A percentile compares a stretch with the other conserved stretches of the same genome.
phyloP scores from a whole-genome alignment of 2,797 vertebrate species.

The Avahi laniger region DNA sequence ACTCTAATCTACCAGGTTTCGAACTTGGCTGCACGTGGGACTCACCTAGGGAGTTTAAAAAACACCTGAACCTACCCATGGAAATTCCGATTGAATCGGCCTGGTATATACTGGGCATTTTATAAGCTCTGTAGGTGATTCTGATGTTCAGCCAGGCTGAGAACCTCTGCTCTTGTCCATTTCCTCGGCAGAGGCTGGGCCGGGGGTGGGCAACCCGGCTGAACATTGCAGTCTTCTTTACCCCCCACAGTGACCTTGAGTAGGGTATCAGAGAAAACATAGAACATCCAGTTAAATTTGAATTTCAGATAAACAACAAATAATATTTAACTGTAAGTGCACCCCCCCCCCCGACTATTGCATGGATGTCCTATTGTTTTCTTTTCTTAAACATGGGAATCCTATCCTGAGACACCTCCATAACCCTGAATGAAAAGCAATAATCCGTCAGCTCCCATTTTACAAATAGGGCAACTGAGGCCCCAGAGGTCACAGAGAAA shows the following conservation, averaged over 20 bases:
- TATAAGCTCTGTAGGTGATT: not conserved
- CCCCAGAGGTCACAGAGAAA: not conserved
- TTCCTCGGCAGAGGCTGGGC: not conserved
- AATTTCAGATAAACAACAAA: not conserved
- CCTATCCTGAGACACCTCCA: not conserved
- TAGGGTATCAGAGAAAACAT: slow-evolving; percentile 1
- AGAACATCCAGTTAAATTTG: not conserved
- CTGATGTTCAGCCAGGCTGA: not conserved
- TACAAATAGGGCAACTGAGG: not conserved
- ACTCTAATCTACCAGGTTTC: not conserved
- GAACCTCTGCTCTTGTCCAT: not conserved
- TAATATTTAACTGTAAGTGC: not conserved
- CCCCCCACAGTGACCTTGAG: not conserved
- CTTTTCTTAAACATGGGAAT: not conserved
- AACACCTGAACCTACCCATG: not conserved
- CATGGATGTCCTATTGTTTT: not conserved
- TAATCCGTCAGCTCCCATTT: not conserved
- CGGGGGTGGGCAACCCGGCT: too few relatives aligned
- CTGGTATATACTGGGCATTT: not conserved
- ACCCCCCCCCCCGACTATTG: not conserved
- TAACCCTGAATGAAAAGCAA: not conserved
- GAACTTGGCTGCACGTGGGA: not conserved
- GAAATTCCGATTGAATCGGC: slow-evolving; percentile 14
- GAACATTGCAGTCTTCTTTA: not conserved
- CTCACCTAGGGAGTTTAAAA: not conserved